These are phyloP conservation scores for Caradrina kadenii DNA, from an alignment of 2,888 invertebrate species.

Conservation along the genomic window DNA sequence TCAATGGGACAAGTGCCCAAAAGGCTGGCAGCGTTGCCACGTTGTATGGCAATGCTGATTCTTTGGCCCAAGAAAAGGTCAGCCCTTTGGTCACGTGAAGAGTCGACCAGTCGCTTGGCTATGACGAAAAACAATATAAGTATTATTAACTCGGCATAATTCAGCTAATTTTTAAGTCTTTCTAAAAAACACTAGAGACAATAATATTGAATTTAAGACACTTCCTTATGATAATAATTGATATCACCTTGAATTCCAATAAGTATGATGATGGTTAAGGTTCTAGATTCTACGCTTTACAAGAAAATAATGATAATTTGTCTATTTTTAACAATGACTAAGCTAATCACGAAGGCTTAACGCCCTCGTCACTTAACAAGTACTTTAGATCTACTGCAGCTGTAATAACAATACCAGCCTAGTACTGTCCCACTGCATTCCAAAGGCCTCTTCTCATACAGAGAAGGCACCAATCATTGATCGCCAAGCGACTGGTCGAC, in stretches of 20 bases:
- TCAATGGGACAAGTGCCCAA: too few relatives aligned
- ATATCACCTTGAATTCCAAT: slow-evolving; percentile 31
- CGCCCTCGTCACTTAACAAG: not conserved
- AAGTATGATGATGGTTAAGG: slow-evolving; percentile 21
- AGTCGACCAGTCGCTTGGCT: too few relatives aligned
- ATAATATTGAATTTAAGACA: not conserved
- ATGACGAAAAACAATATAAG: too few relatives aligned
- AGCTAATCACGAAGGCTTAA: slow-evolving; percentile 1
- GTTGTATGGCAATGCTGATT: too few relatives aligned
- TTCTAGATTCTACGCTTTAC: slow-evolving; percentile 21
- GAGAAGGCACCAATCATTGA: too few relatives aligned
- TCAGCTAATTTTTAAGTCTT: not conserved
- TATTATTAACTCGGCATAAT: too few relatives aligned
- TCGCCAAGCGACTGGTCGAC: too few relatives aligned
- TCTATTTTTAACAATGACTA: slow-evolving; percentile 46
- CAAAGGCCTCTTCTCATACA: too few relatives aligned
- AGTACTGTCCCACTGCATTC: too few relatives aligned
- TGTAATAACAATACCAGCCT: not conserved
- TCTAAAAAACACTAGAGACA: not conserved
- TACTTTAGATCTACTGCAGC: not conserved
- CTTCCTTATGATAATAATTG: slow-evolving; percentile 16
- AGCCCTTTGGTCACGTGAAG: too few relatives aligned
- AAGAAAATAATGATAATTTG: slow-evolving; percentile 32
- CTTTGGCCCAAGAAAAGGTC: too few relatives aligned
- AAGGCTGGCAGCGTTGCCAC: too few relatives aligned